These are phyloP conservation scores for Ectemnius lituratus DNA, from an alignment of 2,888 invertebrate genomes.

Conservation along the genomic window DNA sequence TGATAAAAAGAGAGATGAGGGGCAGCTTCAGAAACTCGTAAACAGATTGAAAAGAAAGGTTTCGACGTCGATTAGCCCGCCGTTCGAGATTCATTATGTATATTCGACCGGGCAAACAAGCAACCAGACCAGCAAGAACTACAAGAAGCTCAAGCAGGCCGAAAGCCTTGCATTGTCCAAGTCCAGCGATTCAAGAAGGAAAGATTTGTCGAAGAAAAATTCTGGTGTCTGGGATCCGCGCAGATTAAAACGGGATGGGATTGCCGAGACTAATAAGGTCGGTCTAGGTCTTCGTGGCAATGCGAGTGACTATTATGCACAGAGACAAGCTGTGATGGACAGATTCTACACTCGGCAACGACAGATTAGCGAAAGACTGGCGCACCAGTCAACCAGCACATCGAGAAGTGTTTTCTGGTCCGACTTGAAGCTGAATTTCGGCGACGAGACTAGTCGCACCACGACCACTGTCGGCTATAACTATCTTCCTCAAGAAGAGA, in stretches of 20 bases:
- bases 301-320: constrained; percentile 57
- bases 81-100: not conserved
- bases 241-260: not conserved
- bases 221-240: not conserved
- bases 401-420: not conserved
- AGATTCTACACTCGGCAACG: constrained; percentile 59
- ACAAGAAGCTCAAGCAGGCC: constrained; percentile 21
- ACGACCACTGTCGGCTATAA: not conserved
- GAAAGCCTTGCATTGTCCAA: not conserved
- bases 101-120: constrained; percentile 9
- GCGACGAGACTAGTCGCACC: not conserved
- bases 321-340: constrained; percentile 65
- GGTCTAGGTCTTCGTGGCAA: not conserved
- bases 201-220: not conserved
- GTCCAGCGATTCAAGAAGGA: not conserved
- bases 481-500: not conserved
- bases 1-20: not conserved
- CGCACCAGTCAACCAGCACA: not conserved
- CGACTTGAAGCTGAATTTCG: not conserved
- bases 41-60: constrained; percentile 2
- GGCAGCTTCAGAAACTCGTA: too few relatives aligned
- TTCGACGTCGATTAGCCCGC: not conserved
- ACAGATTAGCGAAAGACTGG: constrained; percentile 54
- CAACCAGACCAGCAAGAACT: constrained; percentile 3
- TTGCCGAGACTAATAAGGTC: not conserved